Evolutionary conservation across 1,140 invertebrate species (phyloP), one percentile per base, ranked within the genome.

Genomic region (Ectropis grisescens): DNA sequence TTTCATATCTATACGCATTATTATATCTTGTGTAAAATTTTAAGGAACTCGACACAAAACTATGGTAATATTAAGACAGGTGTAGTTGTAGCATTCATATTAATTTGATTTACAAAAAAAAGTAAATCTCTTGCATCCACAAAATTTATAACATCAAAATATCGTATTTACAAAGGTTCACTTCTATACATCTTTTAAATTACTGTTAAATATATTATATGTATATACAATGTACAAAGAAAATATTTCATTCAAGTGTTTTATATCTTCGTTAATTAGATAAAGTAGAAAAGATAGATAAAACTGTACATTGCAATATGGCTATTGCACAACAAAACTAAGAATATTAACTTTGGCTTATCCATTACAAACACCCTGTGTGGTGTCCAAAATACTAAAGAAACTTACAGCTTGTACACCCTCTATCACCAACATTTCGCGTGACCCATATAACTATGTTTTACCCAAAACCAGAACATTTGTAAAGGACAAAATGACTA

Each of bases 291-390:
- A 39, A 57, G 38, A 54, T 51, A 59, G n/a, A n/a, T 64, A 67
- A 59, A 65, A 64, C 71, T 75, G 62, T 80, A 80, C 72, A 78
- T 69, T 67, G 72, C 75, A 80, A 80, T 72, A 58, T 35, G 41
- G 41, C 55, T 80, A 80, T 80, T 80, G 75, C 75, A 80, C 75
- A 71, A 66, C n/a, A 55, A 58, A 62, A 60, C 62, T 70, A 54
- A 68, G 74, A 76, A 71, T 50, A 68, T 66, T 78, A 75, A 72
- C 75, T 80, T 80, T 80, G 75, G 75, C 75, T 80, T 78, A 76
- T 61, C 58, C 55, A 71, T 75, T 68, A 57, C 29, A 52, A 69
- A 65, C 67, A 68, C 61, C 57, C 43, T 41, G 33, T 46, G 41
- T 42, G 50, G 60, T 60, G 58, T 60, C 30, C 33, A 60, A 52